Conservation (phyloP, 2,797 vertebrate species). For the Typhlichthys eigenmanni region DNA sequence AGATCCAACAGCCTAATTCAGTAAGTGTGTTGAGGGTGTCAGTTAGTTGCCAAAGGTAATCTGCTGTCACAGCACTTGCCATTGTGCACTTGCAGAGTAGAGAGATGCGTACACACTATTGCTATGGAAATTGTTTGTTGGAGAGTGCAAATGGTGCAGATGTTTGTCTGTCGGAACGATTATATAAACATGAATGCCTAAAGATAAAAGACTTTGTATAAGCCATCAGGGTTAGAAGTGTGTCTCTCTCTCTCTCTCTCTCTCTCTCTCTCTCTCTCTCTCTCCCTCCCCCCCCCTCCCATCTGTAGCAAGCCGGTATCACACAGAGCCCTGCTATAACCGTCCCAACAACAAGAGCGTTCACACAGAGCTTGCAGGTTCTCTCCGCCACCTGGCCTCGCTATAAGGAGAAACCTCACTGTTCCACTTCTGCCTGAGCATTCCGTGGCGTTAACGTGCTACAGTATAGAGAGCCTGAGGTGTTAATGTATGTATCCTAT, state of each 20-base stretch:
- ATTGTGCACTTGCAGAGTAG: neutral
- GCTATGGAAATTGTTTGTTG: too few species aligned
- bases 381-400: conserved; percentile 60
- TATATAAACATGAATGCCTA: neutral
- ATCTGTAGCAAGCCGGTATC: conserved; percentile 51
- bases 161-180: neutral
- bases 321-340: conserved; percentile 73
- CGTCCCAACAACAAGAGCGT: conserved; percentile 73
- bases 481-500: too few species aligned
- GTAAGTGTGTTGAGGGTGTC: neutral
- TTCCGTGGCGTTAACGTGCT: conserved; percentile 28
- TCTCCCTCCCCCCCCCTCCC: conserved; percentile 6
- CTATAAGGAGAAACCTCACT: conserved; percentile 57
- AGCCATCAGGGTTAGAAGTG: neutral
- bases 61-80: conserved; percentile 1
- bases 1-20: conserved; percentile 35
- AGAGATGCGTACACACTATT: conserved; percentile 1
- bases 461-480: neutral
- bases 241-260: neutral
- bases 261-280: neutral
- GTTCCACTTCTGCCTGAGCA: conserved; percentile 12
- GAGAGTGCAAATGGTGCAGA: neutral
- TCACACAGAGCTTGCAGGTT: conserved; percentile 68
- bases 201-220: too few species aligned
- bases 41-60: conserved; percentile 17